A percentile compares a stretch with the other conserved stretches of the same genome.
Conservation (phyloP, 2,888 invertebrate genomes). For the Panopea generosa region DNA sequence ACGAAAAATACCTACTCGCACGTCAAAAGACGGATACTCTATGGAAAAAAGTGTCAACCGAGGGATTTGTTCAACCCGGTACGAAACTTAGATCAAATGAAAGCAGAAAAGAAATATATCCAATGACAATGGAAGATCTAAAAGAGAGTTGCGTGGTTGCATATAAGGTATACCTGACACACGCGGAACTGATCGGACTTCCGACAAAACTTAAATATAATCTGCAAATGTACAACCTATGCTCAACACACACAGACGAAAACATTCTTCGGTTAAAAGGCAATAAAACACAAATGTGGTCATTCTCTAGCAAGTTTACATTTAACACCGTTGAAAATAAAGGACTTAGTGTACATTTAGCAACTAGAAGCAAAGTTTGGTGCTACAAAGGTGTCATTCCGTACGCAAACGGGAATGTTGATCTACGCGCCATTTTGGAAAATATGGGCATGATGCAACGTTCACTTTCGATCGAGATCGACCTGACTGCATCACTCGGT, state of each 20-base stretch:
- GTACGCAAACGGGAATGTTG: slow-evolving; percentile 25
- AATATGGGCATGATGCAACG: slow-evolving; percentile 20
- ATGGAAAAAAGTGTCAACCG: slow-evolving; percentile 37
- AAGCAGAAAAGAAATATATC: slow-evolving; percentile 29
- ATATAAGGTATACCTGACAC: slow-evolving; percentile 32
- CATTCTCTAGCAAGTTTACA: slow-evolving; percentile 26
- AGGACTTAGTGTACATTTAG: slow-evolving; percentile 20
- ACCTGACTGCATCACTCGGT: not conserved
- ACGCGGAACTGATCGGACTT: slow-evolving; percentile 32
- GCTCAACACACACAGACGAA: not conserved
- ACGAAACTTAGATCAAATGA: slow-evolving; percentile 45
- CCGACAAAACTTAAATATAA: slow-evolving; percentile 4
- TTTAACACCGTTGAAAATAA: slow-evolving; percentile 30
- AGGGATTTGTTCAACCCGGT: slow-evolving; percentile 46
- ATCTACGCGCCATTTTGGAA: slow-evolving; percentile 21
- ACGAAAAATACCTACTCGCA: slow-evolving; percentile 32
- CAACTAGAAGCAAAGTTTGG: slow-evolving; percentile 21
- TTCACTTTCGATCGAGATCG: slow-evolving; percentile 16
- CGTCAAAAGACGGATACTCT: slow-evolving; percentile 37
- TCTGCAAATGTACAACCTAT: slow-evolving; percentile 19
- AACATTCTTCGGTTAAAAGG: slow-evolving; percentile 36
- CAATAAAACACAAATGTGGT: slow-evolving; percentile 20
- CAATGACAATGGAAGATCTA: slow-evolving; percentile 42
- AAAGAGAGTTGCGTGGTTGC: slow-evolving; percentile 39
- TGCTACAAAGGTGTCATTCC: slow-evolving; percentile 20